A percentile compares a stretch with the other conserved stretches of the same genome.
phyloP scores from a whole-genome alignment of 2,888 invertebrate species.

The Xestobium rufovillosum region DNA sequence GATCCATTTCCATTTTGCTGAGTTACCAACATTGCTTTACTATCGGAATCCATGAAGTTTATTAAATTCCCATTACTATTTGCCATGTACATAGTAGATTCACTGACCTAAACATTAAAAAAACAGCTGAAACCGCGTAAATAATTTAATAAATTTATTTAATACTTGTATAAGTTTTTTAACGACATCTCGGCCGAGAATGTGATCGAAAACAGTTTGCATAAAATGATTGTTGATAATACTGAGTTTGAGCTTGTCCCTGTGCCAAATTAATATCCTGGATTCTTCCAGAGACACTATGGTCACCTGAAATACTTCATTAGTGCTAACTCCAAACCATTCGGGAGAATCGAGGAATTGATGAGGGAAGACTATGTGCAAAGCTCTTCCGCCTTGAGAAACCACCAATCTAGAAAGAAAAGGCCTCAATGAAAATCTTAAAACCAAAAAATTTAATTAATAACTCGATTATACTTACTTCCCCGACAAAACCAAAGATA shows the following conservation, averaged over 20 bases:
- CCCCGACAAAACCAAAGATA: conserved; percentile 2
- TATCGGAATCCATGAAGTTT: not conserved
- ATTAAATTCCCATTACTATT: not conserved
- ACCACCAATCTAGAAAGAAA: not conserved
- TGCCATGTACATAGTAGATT: not conserved
- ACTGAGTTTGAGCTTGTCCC: conserved; percentile 76
- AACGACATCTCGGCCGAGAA: conserved; percentile 76
- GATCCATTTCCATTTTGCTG: not conserved
- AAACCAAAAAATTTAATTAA: not conserved
- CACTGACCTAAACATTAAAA: no score
- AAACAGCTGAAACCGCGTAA: no score
- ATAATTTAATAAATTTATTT: no score
- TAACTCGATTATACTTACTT: no score
- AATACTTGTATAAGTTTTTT: conserved; percentile 57
- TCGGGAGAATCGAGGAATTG: conserved; percentile 85
- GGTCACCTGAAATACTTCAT: conserved; percentile 74
- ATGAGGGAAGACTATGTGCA: conserved; percentile 79
- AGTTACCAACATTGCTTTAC: not conserved
- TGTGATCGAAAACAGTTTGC: conserved; percentile 79
- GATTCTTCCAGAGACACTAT: conserved; percentile 85
- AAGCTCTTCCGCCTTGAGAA: conserved; percentile 58
- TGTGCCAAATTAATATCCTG: conserved; percentile 74
- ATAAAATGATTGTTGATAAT: conserved; percentile 77
- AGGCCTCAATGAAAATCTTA: not conserved
- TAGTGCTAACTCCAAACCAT: conserved; percentile 83